Base-by-base conservation (phyloP, 2,113 vertebrate genomes). In the Dendropsophus ebraccatus region DNA sequence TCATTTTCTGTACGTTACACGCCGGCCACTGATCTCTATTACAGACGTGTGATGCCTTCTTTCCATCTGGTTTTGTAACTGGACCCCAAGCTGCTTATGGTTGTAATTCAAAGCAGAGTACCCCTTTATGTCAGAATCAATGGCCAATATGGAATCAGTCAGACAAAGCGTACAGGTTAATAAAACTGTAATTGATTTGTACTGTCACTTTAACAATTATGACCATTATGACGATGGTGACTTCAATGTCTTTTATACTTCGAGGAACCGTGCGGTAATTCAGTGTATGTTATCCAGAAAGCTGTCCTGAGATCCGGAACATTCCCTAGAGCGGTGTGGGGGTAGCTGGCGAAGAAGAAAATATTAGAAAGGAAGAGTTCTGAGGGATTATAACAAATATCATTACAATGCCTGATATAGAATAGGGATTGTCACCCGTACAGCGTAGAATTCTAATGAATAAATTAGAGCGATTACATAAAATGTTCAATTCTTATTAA, bases 291-390 rank as follows among this genome's bases (percentile, higher is more conserved):
- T 37, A 69, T 47, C 62, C n/a, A 81, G 14, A 67, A 41, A 65
- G 0, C 32, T 25, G 23, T 25, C 49, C 50, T 65, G 62, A 80
- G 5, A 52, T 65, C 5, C 2, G 49, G 19, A 37, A 12, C 9
- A 70, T 70, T 70, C 49, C 47, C 65, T 72, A 67, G 37, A 67
- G 41, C 50, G 65, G 65, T 50, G 47, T 30, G n/a, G 16, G 49
- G 9, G 47, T 30, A 50, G 47, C 52, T 28, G 16, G 1, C 21
- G 25, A 25, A 52, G 16, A 32, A 4, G 47, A 50, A 28, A 76
- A 32, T 70, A 70, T 21, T 7, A 70, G 23, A 16, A 37, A 37
- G n/a, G n/a, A n/a, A n/a, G n/a, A n/a, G n/a, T n/a, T n/a, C n/a
- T n/a, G n/a, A n/a, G n/a, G n/a, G n/a, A n/a, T 21, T 70, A 21